Conservation (phyloP, 2,888 invertebrate genomes). For the Scaptodrosophila latifasciaeformis region DNA sequence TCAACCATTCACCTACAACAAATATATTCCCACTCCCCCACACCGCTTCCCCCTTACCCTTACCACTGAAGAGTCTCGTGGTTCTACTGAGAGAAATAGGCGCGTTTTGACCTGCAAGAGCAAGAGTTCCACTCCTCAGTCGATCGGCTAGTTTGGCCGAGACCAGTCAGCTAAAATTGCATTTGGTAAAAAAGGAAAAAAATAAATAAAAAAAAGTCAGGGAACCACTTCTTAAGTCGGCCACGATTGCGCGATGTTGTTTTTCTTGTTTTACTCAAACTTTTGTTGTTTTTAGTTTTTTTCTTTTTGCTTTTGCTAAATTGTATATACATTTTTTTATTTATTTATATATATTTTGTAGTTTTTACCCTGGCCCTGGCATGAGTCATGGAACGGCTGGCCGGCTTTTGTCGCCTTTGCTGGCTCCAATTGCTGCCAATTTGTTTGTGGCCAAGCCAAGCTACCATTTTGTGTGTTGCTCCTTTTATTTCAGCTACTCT, state of each 20-base stretch:
- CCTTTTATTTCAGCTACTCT: constrained; percentile 20
- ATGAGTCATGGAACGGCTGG: constrained; percentile 25
- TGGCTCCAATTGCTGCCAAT: constrained; percentile 63
- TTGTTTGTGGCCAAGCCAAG: constrained; percentile 60
- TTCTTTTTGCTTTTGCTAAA: background rate
- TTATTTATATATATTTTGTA: background rate
- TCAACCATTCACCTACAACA: too few relatives aligned
- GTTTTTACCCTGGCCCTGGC: background rate
- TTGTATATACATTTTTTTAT: constrained; percentile 10
- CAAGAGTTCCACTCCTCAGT: too few relatives aligned
- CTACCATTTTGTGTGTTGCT: constrained; percentile 32
- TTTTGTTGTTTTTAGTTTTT: background rate
- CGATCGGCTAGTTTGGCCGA: background rate
- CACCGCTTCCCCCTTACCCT: too few relatives aligned
- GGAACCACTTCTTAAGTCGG: constrained; percentile 17
- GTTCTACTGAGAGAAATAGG: too few relatives aligned
- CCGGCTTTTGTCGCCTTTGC: constrained; percentile 59
- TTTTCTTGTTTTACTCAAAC: background rate
- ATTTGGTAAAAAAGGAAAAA: constrained; percentile 47
- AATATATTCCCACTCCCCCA: too few relatives aligned
- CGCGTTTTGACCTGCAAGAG: too few relatives aligned
- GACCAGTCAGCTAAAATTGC: constrained; percentile 68
- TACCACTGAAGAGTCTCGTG: too few relatives aligned
- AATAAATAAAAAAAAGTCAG: constrained; percentile 7
- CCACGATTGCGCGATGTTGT: background rate